Percentiles rank a stretch among this genome's conserved stretches.
Evolutionary conservation across 2,888 invertebrate species (phyloP).

Genomic region (Andrena chrysosceles): DNA sequence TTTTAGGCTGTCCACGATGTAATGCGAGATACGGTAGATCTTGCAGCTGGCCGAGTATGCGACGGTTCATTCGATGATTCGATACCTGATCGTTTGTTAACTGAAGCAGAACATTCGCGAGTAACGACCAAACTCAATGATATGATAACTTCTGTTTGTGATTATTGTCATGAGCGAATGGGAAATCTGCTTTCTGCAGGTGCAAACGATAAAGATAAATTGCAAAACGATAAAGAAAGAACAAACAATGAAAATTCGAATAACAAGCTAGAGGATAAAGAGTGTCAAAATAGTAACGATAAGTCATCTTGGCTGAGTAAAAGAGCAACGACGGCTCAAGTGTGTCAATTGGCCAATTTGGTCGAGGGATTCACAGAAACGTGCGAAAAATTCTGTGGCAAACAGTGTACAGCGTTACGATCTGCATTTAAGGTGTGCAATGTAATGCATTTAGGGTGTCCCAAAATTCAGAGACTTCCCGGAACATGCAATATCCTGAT

Average conservation of each 20-base stretch:
- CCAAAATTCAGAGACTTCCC: too few relatives aligned
- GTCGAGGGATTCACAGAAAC: conserved; percentile 92
- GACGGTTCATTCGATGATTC: conserved; percentile 81
- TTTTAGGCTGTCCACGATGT: conserved; percentile 91
- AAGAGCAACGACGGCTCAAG: conserved; percentile 91
- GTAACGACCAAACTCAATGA: conserved; percentile 91
- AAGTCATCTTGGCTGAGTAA: conserved; percentile 87
- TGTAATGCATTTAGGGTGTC: background rate
- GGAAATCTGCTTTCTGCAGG: conserved; percentile 93
- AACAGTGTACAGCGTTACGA: conserved; percentile 91
- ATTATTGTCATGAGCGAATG: conserved; percentile 96
- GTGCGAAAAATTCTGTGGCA: conserved; percentile 91
- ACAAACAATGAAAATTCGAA: conserved; percentile 49
- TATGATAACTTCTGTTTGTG: conserved; percentile 93
- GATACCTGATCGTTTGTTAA: conserved; percentile 90
- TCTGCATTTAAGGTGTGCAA: conserved; percentile 89
- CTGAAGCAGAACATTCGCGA: conserved; percentile 89
- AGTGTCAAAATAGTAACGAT: conserved; percentile 75
- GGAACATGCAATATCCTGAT: too few relatives aligned
- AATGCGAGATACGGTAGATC: conserved; percentile 91
- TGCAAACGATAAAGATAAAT: conserved; percentile 79
- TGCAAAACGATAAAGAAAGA: conserved; percentile 70
- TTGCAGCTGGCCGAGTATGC: conserved; percentile 86
- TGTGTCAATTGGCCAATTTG: conserved; percentile 91
- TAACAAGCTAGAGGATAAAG: conserved; percentile 76